These are phyloP conservation scores for Lithophane leautieri DNA, from an alignment of 2,888 invertebrate species.

Conservation along the genomic window DNA sequence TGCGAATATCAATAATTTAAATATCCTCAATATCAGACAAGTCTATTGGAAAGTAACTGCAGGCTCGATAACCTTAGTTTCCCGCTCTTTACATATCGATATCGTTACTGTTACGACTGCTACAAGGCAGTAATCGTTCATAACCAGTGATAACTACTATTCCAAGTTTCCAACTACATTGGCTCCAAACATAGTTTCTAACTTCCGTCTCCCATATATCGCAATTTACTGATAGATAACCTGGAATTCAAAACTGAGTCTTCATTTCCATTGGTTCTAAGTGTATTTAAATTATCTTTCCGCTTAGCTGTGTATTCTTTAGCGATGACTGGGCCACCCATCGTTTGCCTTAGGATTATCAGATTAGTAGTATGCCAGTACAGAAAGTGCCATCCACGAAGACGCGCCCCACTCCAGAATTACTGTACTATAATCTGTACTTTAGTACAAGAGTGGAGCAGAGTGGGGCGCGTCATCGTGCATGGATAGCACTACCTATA, in stretches of 20 bases:
- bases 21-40: not conserved
- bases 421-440: too few relatives aligned
- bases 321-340: not conserved
- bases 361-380: not conserved
- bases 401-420: too few relatives aligned
- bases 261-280: constrained; percentile 20
- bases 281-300: constrained; percentile 17
- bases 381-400: too few relatives aligned
- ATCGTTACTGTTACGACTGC: constrained; percentile 18
- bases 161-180: not conserved
- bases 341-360: not conserved
- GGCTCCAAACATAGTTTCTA: constrained; percentile 12
- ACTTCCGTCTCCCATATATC: constrained; percentile 50
- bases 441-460: too few relatives aligned
- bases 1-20: not conserved
- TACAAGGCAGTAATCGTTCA: constrained; percentile 44
- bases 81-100: constrained; percentile 15
- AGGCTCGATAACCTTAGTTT: constrained; percentile 1
- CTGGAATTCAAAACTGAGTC: constrained; percentile 25
- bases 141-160: constrained; percentile 29
- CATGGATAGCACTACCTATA: too few relatives aligned
- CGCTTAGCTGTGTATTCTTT: not conserved
- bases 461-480: too few relatives aligned
- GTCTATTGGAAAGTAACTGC: constrained; percentile 2
- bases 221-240: constrained; percentile 48